These are phyloP conservation scores for Agrilus planipennis DNA, from an alignment of 1,140 invertebrate species.

Conservation along the genomic window DNA sequence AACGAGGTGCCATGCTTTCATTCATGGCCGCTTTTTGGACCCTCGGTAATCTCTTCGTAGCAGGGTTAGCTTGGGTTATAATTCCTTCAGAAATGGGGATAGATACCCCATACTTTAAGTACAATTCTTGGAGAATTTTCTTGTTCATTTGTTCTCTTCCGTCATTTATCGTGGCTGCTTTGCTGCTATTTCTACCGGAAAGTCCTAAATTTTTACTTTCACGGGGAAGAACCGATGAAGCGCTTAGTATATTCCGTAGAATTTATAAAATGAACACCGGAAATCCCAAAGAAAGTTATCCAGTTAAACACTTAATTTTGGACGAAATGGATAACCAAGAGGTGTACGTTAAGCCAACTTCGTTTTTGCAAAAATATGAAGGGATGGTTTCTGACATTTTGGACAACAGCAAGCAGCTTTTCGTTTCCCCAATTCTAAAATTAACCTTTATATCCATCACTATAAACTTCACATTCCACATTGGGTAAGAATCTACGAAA, in stretches of 20 bases:
- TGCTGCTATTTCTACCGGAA: constrained; percentile 79
- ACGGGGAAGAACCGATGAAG: constrained; percentile 62
- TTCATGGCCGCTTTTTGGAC: constrained; percentile 92
- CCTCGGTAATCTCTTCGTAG: constrained; percentile 76
- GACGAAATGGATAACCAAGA: constrained; percentile 41
- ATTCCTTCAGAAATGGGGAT: constrained; percentile 66
- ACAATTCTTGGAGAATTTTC: constrained; percentile 89
- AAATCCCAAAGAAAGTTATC: constrained; percentile 56
- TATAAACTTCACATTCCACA: constrained; percentile 81
- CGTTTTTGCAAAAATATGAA: constrained; percentile 47
- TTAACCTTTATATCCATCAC: constrained; percentile 73
- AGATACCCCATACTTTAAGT: constrained; percentile 50
- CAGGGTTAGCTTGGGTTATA: constrained; percentile 76
- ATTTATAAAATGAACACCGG: constrained; percentile 74
- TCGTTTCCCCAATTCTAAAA: constrained; percentile 63
- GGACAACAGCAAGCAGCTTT: constrained; percentile 68
- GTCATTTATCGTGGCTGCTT: constrained; percentile 68
- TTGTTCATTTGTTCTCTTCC: constrained; percentile 75
- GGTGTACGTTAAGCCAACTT: constrained; percentile 12
- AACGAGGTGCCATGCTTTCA: constrained; percentile 80
- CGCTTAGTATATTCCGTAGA: constrained; percentile 62
- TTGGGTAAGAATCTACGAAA: constrained; percentile 45
- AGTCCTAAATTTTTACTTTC: constrained; percentile 81
- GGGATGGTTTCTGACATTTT: constrained; percentile 62
- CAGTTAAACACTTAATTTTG: constrained; percentile 61